Percentiles rank a stretch among this genome's conserved stretches.
Evolutionary conservation across 2,888 invertebrate species (phyloP).

Genomic region (Crioceris asparagi): DNA sequence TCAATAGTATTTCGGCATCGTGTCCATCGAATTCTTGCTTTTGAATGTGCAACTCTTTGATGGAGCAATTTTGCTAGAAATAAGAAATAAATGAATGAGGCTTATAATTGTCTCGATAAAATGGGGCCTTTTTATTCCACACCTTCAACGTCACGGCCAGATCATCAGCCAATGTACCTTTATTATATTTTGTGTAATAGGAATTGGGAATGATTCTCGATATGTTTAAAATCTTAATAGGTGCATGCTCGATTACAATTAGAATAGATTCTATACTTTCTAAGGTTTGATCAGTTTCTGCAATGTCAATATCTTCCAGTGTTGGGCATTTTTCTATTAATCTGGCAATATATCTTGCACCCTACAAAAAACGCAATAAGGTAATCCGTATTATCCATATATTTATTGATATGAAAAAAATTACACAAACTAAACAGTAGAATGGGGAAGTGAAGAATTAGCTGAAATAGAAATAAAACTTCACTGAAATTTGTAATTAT

Average conservation of each 20-base stretch:
- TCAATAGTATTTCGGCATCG: slow-evolving; percentile 45
- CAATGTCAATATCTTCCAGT: slow-evolving; percentile 45
- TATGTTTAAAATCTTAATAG: slow-evolving; percentile 35
- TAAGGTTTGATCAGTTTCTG: slow-evolving; percentile 46
- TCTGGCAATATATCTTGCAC: slow-evolving; percentile 42
- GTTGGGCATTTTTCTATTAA: slow-evolving; percentile 40
- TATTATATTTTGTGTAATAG: slow-evolving; percentile 20
- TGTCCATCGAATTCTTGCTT: slow-evolving; percentile 50
- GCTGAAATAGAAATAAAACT: too few relatives aligned
- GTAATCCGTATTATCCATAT: too few relatives aligned
- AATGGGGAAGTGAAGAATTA: too few relatives aligned
- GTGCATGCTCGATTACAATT: slow-evolving; percentile 36
- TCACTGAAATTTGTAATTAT: too few relatives aligned
- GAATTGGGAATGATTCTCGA: slow-evolving; percentile 34
- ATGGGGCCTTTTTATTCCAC: background rate
- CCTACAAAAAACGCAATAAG: slow-evolving; percentile 27
- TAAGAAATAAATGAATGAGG: too few relatives aligned
- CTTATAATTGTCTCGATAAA: too few relatives aligned
- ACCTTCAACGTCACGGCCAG: slow-evolving; percentile 30
- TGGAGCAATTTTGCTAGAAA: too few relatives aligned
- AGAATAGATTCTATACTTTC: slow-evolving; percentile 45
- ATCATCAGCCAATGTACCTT: slow-evolving; percentile 41
- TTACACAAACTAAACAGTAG: too few relatives aligned
- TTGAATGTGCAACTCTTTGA: slow-evolving; percentile 46
- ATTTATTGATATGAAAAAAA: too few relatives aligned